Base-by-base conservation (phyloP, 2,888 invertebrate species). In the Lepeophtheirus nordmannii region DNA sequence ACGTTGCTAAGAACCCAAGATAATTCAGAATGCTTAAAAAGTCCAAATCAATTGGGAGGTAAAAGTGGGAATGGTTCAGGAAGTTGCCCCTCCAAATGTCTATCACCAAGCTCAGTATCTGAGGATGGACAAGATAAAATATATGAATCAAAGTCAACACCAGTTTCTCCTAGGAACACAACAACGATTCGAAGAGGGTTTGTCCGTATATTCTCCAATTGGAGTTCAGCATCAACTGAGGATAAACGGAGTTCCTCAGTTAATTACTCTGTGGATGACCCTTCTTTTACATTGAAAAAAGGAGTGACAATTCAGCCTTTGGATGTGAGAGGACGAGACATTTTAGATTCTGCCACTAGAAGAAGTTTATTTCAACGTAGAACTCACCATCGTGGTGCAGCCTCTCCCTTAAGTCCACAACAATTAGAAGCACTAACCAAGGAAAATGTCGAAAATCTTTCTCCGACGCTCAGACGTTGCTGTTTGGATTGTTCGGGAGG, bases 191-290 rank as follows among this genome's bases (percentile, higher is more conserved):
- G 87, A 74, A 85, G 83, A 71, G 84, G 85, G 41, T 85, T 90
- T 71, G 89, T 85, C 1, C 82, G 86, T 73, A 89, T 89, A 76
- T 83, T 89, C 68, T 89, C 89, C 75, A 86, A 87, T 64, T 85
- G 87, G 81, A 86, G 85, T 71, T 81, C 78, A 71, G 79, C 39
- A 22, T 46, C 53, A n/a, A 46, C 53, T 5, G 53, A 46, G 14
- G 53, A 46, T 46, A 46, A 46, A 17, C 53, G 53, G 17, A n/a
- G n/a, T 46, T 46, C 53, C 53, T 46, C 53, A 5, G 53, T 46
- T 46, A 46, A 46, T 46, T 41, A 61, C 23, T 30, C 22, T 1
- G 38, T 38, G 7, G 63, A 63, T 20, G 63, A 38, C 20, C 53
- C 53, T 8, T 63, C 63, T 9, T 63, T 63, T 22, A 63, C 63